Conservation (phyloP, 2,113 vertebrate genomes). For the Smithornis capensis region DNA sequence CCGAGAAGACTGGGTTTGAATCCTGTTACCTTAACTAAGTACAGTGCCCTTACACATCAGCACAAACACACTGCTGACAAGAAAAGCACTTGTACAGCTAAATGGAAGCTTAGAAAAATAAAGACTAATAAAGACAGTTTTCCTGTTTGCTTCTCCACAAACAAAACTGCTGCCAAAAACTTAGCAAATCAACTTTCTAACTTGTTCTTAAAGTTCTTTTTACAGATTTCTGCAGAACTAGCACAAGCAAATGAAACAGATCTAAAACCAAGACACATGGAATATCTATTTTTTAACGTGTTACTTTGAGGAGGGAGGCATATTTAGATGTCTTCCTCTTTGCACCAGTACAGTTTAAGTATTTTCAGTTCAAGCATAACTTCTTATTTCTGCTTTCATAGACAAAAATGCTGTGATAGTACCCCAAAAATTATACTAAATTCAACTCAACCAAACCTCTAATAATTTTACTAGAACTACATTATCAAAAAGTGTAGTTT, state of each 20-base stretch:
- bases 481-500: not conserved
- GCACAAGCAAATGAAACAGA: not conserved
- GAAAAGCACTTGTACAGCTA: not conserved
- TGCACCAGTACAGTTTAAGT: not conserved
- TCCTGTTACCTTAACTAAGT: not conserved
- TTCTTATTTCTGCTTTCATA: not conserved
- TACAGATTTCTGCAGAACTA: not conserved
- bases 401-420: not conserved
- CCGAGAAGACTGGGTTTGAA: not conserved
- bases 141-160: not conserved
- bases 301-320: not conserved
- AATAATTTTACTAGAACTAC: not conserved
- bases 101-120: not conserved
- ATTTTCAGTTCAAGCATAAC: not conserved
- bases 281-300: not conserved
- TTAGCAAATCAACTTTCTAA: not conserved
- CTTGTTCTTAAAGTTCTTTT: not conserved
- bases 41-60: not conserved
- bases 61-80: not conserved
- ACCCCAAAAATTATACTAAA: not conserved
- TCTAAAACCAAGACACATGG: not conserved
- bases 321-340: not conserved
- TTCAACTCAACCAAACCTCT: not conserved
- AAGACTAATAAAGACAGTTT: not conserved
- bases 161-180: not conserved